Evolutionary conservation across 1,140 invertebrate species (phyloP).

Genomic region (Hylaeus anthracinus): DNA sequence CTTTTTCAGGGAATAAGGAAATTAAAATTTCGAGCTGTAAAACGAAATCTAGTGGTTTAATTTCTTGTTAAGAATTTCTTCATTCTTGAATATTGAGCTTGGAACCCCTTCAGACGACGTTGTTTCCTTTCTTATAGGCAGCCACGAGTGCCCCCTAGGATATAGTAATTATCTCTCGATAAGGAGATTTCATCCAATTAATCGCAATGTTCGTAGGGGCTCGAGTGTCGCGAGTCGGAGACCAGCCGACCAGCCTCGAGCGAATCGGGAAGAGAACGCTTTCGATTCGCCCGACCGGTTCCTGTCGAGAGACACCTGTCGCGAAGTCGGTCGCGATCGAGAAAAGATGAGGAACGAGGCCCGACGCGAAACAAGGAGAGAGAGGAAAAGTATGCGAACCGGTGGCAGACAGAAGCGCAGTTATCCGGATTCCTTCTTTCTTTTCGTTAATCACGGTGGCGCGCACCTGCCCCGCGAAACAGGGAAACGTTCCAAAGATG

Average conservation of each 20-base stretch:
- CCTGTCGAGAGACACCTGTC: conserved; percentile 54
- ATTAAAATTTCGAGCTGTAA: too few species aligned
- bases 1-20: too few species aligned
- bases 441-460: conserved; percentile 5
- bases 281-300: conserved; percentile 50
- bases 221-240: conserved; percentile 2
- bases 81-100: too few species aligned
- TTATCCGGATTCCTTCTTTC: conserved; percentile 15
- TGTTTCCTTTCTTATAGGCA: too few species aligned
- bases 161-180: background rate
- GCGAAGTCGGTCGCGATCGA: conserved; percentile 17
- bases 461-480: background rate
- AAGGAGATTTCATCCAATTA: background rate
- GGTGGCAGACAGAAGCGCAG: conserved; percentile 14
- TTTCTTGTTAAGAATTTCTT: too few species aligned
- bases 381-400: conserved; percentile 12
- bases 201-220: background rate
- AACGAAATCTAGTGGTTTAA: too few species aligned
- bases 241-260: conserved; percentile 32
- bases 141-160: too few species aligned
- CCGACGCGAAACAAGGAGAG: background rate
- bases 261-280: conserved; percentile 59
- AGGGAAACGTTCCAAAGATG: background rate
- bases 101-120: too few species aligned
- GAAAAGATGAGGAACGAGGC: background rate